Base-by-base conservation (phyloP, 2,113 vertebrate species). In the Silurus asotus region DNA sequence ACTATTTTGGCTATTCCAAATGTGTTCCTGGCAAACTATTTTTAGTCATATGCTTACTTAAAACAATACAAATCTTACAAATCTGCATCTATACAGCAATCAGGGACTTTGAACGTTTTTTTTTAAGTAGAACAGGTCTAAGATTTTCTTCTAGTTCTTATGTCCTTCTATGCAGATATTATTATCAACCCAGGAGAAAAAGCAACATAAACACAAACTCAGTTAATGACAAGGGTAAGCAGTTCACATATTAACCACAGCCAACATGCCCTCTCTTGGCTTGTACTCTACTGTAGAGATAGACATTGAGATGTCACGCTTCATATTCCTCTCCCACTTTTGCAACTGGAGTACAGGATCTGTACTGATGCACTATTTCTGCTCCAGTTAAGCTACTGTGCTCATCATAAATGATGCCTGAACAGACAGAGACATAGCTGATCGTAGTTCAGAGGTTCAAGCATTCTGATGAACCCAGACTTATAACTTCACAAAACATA, bases 231-330 rank as follows among this genome's bases (percentile, higher is more conserved):
- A 49, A 74, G 49, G 48, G 61, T 14, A 82, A 86, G 17, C 59
- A 74, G 48, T 86, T 82, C 58, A 81, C 55, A 28, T 53, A 81
- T 55, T 59, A 81, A 53, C 45, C 79, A 75, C 85, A 76, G 80
- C 49, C 85, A 86, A 61, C 8, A 86, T 61, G 15, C 77, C 65
- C 85, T 79, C 78, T 58, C 67, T 74, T 70, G n/a, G 56, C 20
- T 58, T 81, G 25, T 58, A 20, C 20, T 67, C 51, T 58, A 83
- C 59, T 67, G 61, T 56, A 77, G 81, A 77, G 58, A 51, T n/a
- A 82, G 85, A 76, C 70, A 83, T 67, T 82, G 80, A 77, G 80
- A 87, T 87, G 80, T 87, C 86, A 87, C 70, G 83, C 72, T 76
- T 83, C 80, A 87, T 83, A 69, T 87, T 77, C 59, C 55, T 82